These are phyloP conservation scores for Nephrotoma guestfalica DNA, from an alignment of 2,888 invertebrate species.

Conservation along the genomic window DNA sequence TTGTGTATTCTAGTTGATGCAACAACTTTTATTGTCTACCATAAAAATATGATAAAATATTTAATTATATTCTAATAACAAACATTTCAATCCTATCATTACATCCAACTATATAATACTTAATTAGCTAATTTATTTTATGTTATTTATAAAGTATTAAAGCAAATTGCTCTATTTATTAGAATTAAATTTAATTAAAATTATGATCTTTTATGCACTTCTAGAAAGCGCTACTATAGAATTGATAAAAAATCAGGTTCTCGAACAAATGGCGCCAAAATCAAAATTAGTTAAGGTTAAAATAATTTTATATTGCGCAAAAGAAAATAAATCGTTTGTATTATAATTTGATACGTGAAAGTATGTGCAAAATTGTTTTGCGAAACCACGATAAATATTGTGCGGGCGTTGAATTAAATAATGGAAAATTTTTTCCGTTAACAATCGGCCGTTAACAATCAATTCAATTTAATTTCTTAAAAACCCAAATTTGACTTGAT, in stretches of 20 bases:
- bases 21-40: not conserved
- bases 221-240: no score
- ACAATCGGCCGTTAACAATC: no score
- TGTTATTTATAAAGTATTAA: not conserved
- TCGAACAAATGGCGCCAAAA: not conserved
- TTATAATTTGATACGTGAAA: not conserved
- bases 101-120: not conserved
- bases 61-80: not conserved
- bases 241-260: not conserved
- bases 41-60: not conserved
- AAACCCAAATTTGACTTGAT: no score
- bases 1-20: not conserved
- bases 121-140: not conserved
- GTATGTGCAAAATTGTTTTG: not conserved
- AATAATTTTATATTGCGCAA: not conserved
- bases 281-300: not conserved
- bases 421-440: not conserved
- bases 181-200: no score
- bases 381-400: not conserved
- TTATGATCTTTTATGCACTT: no score
- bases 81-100: not conserved
- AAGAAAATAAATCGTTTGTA: not conserved
- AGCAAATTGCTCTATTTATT: not conserved
- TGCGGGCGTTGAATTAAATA: not conserved
- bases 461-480: no score